Evolutionary conservation across 2,113 vertebrate species (phyloP).

Genomic region (Gallinago paraguaiae): DNA sequence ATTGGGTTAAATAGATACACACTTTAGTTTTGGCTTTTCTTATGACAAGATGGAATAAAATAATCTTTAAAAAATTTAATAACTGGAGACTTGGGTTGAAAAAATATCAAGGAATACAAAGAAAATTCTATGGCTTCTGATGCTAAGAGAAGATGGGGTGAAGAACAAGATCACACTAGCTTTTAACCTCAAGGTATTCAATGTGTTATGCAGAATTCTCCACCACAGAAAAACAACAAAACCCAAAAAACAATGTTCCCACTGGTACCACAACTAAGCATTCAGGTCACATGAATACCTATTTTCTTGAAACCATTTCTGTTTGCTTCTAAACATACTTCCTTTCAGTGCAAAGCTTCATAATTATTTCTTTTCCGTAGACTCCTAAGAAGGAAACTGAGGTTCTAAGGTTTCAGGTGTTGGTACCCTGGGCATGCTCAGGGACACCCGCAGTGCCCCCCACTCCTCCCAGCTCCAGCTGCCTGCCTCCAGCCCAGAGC

Average conservation of each 20-base stretch:
- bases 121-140: background rate
- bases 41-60: background rate
- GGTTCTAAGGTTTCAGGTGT: background rate
- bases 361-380: background rate
- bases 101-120: background rate
- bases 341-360: background rate
- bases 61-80: background rate
- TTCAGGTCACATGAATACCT: background rate
- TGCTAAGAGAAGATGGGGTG: background rate
- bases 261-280: background rate
- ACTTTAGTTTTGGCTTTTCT: background rate
- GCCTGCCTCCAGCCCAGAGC: background rate
- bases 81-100: background rate
- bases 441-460: background rate
- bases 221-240: background rate
- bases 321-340: background rate
- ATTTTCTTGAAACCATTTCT: background rate
- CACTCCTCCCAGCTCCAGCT: background rate
- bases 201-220: background rate
- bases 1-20: background rate
- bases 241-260: background rate
- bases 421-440: background rate
- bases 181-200: background rate
- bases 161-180: background rate
- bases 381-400: background rate